Evolutionary conservation across 2,113 vertebrate genomes (phyloP), one percentile per base, ranked within the genome.

Genomic region (Tupaia tana): DNA sequence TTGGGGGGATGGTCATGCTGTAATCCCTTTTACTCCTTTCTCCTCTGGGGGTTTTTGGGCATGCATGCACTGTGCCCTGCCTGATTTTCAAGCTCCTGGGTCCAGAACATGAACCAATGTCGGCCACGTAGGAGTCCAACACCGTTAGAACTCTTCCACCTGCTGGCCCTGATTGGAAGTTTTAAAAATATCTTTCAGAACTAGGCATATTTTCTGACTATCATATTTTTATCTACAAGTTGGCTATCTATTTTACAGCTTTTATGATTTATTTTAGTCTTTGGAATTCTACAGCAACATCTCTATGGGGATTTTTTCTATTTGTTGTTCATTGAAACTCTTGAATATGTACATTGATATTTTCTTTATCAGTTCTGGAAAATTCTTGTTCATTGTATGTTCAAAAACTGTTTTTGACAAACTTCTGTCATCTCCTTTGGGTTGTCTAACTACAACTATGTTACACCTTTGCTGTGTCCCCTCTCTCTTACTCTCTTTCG

Each of bases 311-410:
- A 13, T 59, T 88, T 86, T 67, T 70, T 4, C 19, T 75, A 1
- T 24, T 83, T 90, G 11, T 29, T 8, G 2, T 61, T 86, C 22
- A 9, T 54, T 90, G 18, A 73, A 27, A 22, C 81, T 67, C n/a
- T 70, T n/a, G 54, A 96, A 61, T 54, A 69, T 83, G 13, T 96
- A 19, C 9, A 24, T 52, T 89, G 64, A 70, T 78, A 89, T 22
- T 6, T 54, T 43, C 43, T 81, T 61, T 24, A 91, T 73, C 19
- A 64, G 22, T 58, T 74, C 31, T 67, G 67, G 52, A 54, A 91
- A 86, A 82, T 88, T 66, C 7, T 70, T 86, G 2, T 14, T 89
- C 8, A 67, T 80, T 86, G 4, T 77, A 25, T 69, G 27, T 63
- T 89, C 73, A 90, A 25, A 90, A 25, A 59, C 59, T 78, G 29